A percentile compares a stretch with the other conserved stretches of the same genome.
phyloP scores from a whole-genome alignment of 2,113 vertebrate genomes.

The Nipponia nippon region DNA sequence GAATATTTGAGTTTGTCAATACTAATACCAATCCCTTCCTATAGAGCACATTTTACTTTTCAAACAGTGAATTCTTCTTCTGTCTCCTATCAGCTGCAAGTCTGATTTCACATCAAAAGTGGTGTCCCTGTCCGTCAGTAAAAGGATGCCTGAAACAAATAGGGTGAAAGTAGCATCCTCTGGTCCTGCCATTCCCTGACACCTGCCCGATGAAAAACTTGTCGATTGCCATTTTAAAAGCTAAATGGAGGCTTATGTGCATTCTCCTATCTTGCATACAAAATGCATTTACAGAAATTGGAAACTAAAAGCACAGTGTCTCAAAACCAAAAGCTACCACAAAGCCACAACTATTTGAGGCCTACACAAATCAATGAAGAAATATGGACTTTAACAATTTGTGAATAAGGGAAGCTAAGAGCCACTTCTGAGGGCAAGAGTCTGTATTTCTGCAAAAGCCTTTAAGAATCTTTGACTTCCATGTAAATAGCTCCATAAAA shows the following conservation, averaged over 20 bases:
- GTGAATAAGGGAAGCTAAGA: neutral
- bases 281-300: neutral
- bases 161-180: neutral
- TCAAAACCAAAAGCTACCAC: neutral
- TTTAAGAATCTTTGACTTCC: neutral
- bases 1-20: neutral
- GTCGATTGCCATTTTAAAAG: neutral
- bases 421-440: neutral
- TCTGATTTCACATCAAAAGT: neutral
- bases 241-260: neutral
- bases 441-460: neutral
- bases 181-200: neutral
- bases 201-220: neutral
- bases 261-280: neutral
- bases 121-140: neutral
- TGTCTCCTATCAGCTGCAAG: neutral
- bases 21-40: neutral
- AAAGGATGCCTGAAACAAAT: neutral
- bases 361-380: accelerated
- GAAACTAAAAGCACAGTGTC: neutral
- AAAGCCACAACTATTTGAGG: neutral
- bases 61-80: neutral
- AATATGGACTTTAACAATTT: accelerated
- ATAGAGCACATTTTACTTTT: neutral
- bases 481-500: neutral